These are phyloP conservation scores for Polylopha cassiicola DNA, from an alignment of 2,888 invertebrate genomes.

Conservation along the genomic window DNA sequence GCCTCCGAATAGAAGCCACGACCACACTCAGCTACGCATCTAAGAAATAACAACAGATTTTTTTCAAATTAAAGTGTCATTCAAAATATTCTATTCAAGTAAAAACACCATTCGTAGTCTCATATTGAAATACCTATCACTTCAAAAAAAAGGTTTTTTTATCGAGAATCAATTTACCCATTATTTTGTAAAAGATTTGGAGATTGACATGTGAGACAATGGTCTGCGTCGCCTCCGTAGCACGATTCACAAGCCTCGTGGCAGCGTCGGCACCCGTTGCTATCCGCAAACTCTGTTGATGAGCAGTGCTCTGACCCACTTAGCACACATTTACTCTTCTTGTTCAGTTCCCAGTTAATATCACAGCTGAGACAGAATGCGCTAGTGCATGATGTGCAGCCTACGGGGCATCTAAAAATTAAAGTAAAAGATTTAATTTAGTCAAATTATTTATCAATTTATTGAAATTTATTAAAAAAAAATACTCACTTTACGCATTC, in stretches of 20 bases:
- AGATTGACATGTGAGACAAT: conserved; percentile 85
- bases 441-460: not conserved
- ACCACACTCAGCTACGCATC: conserved; percentile 87
- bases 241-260: conserved; percentile 90
- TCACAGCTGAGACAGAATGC: conserved; percentile 85
- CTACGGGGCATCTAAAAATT: conserved; percentile 80
- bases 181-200: conserved; percentile 83
- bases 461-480: conserved; percentile 2
- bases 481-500: conserved; percentile 82
- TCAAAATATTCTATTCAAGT: too few species aligned
- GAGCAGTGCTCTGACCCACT: conserved; percentile 83
- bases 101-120: conserved; percentile 11
- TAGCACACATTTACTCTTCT: conserved; percentile 85
- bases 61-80: too few species aligned
- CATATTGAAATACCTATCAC: not conserved
- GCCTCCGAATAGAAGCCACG: conserved; percentile 85
- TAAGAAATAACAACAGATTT: conserved; percentile 41
- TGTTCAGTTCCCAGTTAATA: conserved; percentile 84
- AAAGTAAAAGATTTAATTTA: not conserved
- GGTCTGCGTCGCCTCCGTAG: conserved; percentile 83
- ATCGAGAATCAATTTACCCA: conserved; percentile 42
- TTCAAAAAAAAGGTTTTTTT: not conserved
- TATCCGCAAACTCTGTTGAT: conserved; percentile 78
- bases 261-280: conserved; percentile 83
- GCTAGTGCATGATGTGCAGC: conserved; percentile 85